These are phyloP conservation scores for Tympanoctomys barrerae DNA, from an alignment of 2,797 vertebrate species.

Conservation along the genomic window DNA sequence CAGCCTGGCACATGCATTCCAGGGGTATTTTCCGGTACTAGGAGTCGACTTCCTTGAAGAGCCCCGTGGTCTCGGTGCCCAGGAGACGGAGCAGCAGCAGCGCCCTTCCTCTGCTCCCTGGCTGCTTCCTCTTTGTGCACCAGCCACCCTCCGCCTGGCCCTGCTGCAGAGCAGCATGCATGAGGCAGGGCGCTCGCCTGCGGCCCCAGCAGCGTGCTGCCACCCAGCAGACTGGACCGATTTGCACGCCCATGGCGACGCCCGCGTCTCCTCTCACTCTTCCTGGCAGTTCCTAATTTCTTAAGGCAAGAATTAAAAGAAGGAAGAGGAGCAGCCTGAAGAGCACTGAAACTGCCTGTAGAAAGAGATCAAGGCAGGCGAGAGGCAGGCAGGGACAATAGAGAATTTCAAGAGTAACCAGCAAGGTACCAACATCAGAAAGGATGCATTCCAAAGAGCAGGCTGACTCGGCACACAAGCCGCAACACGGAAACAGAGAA, in stretches of 20 bases:
- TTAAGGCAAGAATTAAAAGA: conserved; percentile 27
- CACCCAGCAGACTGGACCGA: neutral
- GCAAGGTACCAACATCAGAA: conserved; percentile 59
- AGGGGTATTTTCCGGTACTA: neutral
- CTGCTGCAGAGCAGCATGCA: too few relatives aligned
- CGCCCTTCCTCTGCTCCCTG: neutral
- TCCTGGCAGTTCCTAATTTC: neutral
- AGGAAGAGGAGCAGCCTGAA: neutral
- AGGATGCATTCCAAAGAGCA: conserved; percentile 23
- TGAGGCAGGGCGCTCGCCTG: neutral
- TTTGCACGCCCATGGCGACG: neutral
- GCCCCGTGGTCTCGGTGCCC: neutral
- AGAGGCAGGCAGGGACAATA: neutral
- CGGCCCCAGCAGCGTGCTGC: neutral
- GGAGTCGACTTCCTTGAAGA: neutral
- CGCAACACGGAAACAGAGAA: neutral
- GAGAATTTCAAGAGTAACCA: neutral
- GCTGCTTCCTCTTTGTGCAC: neutral
- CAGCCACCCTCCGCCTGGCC: neutral
- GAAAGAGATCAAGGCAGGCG: conserved; percentile 37
- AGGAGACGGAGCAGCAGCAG: neutral
- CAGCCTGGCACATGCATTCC: neutral
- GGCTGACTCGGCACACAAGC: neutral
- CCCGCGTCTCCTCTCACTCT: neutral
- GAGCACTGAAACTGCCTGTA: neutral